Base-by-base conservation (phyloP, 2,797 vertebrate genomes). In the Tragelaphus oryx region DNA sequence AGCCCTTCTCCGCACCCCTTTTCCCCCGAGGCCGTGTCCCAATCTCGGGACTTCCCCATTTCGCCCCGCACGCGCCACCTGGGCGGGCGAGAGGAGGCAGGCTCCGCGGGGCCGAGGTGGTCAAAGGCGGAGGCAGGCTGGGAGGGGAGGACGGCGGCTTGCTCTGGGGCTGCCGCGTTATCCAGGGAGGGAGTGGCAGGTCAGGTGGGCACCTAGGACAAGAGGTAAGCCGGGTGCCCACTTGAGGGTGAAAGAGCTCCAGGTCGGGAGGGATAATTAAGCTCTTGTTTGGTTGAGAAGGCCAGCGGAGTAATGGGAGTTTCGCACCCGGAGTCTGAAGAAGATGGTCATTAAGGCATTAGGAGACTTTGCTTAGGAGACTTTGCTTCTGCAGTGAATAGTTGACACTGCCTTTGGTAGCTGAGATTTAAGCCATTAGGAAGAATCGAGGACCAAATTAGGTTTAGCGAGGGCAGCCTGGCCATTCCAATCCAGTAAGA, bases 81-180 rank as follows among this genome's bases (percentile, higher is more conserved):
- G 18, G 84, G 41, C 68, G 2, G 1, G 37, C 57, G 7, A 2
- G 16, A 59, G 55, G 57, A 44, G 55, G n/a, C 48, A 6, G 68
- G 46, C 59, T 54, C 65, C 2, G 20, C 4, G 3, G 22, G 24
- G 26, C 26, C 9, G 0, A 7, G 82, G 74, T 13, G 50, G 50
- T 71, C 76, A 1, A 17, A 55, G 20, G 37, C 11, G 14, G 41
- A 44, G 41, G 30, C 85, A 5, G 74, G 52, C n/a, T 22, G 18
- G 46, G 57, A 11, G 55, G 26, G 33, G 37, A 46, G 26, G 83
- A 62, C 12, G 7, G 26, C 4, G 4, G 46, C 48, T 54, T 5
- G 44, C 55, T 46, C 18, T 0, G 16, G 24, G 6, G n/a, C n/a
- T 6, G 13, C 6, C 8, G 50, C 10, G 1, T 3, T 17, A 8